A percentile compares a stretch with the other conserved stretches of the same genome.
Conservation (phyloP, 2,113 vertebrate genomes). For the Psettodes erumei region DNA sequence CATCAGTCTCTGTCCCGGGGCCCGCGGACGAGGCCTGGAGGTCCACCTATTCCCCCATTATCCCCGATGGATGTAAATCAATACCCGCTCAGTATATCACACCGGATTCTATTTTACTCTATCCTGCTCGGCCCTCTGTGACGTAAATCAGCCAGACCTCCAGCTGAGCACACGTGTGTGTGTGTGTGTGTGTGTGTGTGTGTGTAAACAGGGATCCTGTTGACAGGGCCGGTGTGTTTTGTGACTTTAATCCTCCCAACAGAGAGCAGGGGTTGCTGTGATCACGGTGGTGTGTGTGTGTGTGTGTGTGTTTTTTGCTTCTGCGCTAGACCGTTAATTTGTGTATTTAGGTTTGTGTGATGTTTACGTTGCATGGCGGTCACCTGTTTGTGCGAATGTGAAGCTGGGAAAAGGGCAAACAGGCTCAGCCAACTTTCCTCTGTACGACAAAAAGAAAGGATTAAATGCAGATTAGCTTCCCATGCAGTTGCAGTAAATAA, state of each 20-base stretch:
- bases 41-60: conserved; percentile 3
- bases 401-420: conserved; percentile 2
- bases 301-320: too few species aligned
- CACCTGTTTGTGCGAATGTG: too few species aligned
- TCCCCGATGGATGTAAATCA: conserved; percentile 24
- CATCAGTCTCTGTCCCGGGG: conserved; percentile 21
- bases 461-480: conserved; percentile 33
- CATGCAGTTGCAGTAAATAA: conserved; percentile 34
- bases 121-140: conserved; percentile 1
- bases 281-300: not conserved
- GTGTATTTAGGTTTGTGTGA: not conserved
- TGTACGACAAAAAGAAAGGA: conserved; percentile 2
- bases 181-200: conserved; percentile 37
- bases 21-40: conserved; percentile 3
- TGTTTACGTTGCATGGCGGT: too few species aligned
- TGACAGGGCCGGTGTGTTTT: conserved; percentile 31
- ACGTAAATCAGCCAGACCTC: conserved; percentile 20
- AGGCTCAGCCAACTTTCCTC: not conserved
- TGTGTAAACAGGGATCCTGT: conserved; percentile 37
- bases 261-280: conserved; percentile 34
- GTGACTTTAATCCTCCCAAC: conserved; percentile 47
- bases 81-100: conserved; percentile 17
- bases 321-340: conserved; percentile 12
- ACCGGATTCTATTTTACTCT: conserved; percentile 4
- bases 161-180: conserved; percentile 53